A percentile compares a stretch with the other conserved stretches of the same genome.
These are phyloP conservation scores for Eubasilissa regina DNA, from an alignment of 1,140 invertebrate genomes.

Conservation along the genomic window DNA sequence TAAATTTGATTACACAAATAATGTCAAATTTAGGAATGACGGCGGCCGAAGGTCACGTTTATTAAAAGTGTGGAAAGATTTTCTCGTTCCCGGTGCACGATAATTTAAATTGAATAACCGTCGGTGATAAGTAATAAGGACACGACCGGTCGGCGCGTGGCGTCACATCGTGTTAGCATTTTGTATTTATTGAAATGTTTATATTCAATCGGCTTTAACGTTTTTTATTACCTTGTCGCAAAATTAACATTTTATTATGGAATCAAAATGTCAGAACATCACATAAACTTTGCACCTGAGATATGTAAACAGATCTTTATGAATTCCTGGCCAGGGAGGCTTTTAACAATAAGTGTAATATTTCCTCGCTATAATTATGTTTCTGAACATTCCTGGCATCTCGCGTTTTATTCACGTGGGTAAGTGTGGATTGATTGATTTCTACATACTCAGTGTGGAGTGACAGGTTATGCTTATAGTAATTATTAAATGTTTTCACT, in stretches of 20 bases:
- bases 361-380: too few relatives aligned
- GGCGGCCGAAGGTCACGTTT: too few relatives aligned
- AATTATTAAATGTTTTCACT: too few relatives aligned
- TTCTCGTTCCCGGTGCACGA: not conserved
- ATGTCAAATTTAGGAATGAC: too few relatives aligned
- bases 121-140: not conserved
- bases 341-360: too few relatives aligned
- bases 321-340: not conserved
- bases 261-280: conserved; percentile 13
- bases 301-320: not conserved
- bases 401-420: too few relatives aligned
- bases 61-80: not conserved
- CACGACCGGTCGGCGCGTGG: conserved; percentile 15
- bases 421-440: too few relatives aligned
- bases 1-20: too few relatives aligned
- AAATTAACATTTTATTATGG: conserved; percentile 2
- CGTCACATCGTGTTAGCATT: not conserved
- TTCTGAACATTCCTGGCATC: too few relatives aligned
- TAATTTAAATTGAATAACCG: not conserved
- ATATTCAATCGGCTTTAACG: not conserved
- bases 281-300: conserved; percentile 10
- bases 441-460: too few relatives aligned
- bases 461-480: too few relatives aligned
- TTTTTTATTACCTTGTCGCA: conserved; percentile 5
- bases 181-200: conserved; percentile 19